These are phyloP conservation scores for Polymixis lichenea DNA, from an alignment of 2,888 invertebrate species.

Conservation along the genomic window DNA sequence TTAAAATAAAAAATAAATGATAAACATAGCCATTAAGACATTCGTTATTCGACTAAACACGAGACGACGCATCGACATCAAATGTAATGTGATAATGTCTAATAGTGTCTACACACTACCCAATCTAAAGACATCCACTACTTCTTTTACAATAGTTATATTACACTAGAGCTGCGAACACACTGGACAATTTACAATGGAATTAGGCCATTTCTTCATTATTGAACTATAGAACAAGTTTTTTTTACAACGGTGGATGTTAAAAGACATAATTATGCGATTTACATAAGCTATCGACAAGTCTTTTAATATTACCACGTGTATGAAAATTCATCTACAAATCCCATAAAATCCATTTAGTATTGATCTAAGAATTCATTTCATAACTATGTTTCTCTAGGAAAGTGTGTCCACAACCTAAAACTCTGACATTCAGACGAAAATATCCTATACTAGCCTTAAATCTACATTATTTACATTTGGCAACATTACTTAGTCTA, in stretches of 20 bases:
- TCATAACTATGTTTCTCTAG: slow-evolving; percentile 24
- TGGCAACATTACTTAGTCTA: slow-evolving; percentile 89
- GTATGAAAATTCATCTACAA: slow-evolving; percentile 18
- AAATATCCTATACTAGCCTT: slow-evolving; percentile 69
- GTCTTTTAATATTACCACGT: slow-evolving; percentile 18
- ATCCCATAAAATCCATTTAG: slow-evolving; percentile 27
- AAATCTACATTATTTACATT: slow-evolving; percentile 84
- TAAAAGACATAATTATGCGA: slow-evolving; percentile 45
- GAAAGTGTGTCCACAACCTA: slow-evolving; percentile 80
- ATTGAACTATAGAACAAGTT: slow-evolving; percentile 6
- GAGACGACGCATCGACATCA: slow-evolving; percentile 67
- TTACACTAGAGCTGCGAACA: slow-evolving; percentile 81
- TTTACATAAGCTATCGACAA: slow-evolving; percentile 56
- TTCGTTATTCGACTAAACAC: slow-evolving; percentile 74
- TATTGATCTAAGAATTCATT: slow-evolving; percentile 30
- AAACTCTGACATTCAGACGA: slow-evolving; percentile 79
- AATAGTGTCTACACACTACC: slow-evolving; percentile 71
- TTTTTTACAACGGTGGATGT: slow-evolving; percentile 36
- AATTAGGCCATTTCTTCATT: slow-evolving; percentile 65
- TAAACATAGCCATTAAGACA: slow-evolving; percentile 75
- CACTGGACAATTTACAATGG: slow-evolving; percentile 65
- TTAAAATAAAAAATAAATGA: slow-evolving; percentile 80
- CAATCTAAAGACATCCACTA: slow-evolving; percentile 74
- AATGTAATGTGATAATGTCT: slow-evolving; percentile 62
- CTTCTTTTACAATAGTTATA: slow-evolving; percentile 70